phyloP scores from a whole-genome alignment of 2,113 vertebrate genomes.

The Neogobius melanostomus region DNA sequence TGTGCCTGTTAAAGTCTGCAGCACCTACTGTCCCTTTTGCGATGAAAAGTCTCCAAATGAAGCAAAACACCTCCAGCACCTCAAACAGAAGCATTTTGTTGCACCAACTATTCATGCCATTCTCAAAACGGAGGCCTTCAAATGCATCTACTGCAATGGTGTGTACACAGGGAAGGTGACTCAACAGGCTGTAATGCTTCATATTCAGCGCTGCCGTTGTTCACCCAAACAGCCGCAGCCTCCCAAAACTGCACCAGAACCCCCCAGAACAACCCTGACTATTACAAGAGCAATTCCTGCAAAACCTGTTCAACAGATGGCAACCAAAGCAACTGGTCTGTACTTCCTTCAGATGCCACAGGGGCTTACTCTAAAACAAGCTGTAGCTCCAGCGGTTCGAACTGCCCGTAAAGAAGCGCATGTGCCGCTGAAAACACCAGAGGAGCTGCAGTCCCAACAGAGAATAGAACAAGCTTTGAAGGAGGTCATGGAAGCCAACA shows the following conservation, averaged over 20 bases:
- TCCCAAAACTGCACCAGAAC: constrained; percentile 34
- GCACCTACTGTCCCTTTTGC: constrained; percentile 88
- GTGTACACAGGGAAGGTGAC: constrained; percentile 96
- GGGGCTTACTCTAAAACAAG: constrained; percentile 38
- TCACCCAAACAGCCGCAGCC: constrained; percentile 80
- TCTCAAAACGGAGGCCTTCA: constrained; percentile 90
- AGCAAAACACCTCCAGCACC: constrained; percentile 83
- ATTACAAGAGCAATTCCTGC: neutral
- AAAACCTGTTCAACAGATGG: constrained; percentile 38
- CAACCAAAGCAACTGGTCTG: constrained; percentile 39
- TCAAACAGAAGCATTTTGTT: constrained; percentile 91
- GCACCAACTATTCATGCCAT: constrained; percentile 92
- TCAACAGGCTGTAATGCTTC: constrained; percentile 89
- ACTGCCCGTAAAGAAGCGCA: neutral
- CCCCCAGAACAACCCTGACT: neutral
- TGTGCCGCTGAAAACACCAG: constrained; percentile 14
- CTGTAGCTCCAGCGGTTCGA: constrained; percentile 28
- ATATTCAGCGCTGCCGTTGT: constrained; percentile 88
- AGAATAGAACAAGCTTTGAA: constrained; percentile 71
- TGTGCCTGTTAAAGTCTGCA: constrained; percentile 58
- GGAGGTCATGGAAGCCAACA: constrained; percentile 73
- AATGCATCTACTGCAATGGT: constrained; percentile 95
- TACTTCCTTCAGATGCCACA: constrained; percentile 63
- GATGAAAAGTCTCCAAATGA: constrained; percentile 79
- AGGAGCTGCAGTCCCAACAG: constrained; percentile 66